These are phyloP conservation scores for Siniperca chuatsi DNA, from an alignment of 2,113 vertebrate genomes.

Conservation along the genomic window DNA sequence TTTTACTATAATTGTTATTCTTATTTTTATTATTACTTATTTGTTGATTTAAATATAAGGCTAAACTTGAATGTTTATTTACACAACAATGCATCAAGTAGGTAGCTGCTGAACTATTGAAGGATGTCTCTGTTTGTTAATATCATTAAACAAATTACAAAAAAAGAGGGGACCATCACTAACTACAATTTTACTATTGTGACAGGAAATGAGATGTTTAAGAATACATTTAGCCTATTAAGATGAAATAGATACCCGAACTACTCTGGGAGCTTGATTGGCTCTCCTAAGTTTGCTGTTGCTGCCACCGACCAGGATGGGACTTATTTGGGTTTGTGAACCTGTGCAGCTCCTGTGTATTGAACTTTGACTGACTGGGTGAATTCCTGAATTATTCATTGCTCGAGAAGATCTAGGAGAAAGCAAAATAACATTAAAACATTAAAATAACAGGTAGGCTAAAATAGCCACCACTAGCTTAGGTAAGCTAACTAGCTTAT, in stretches of 20 bases:
- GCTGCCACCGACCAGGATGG: neutral
- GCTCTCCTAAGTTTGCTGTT: neutral
- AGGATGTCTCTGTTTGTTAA: no score
- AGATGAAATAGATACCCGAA: neutral
- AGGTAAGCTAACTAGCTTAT: neutral
- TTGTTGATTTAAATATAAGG: neutral
- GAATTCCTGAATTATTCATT: conserved; percentile 7
- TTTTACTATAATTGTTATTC: no score
- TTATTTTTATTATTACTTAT: neutral
- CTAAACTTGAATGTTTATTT: no score
- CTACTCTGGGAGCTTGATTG: neutral
- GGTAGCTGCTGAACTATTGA: no score
- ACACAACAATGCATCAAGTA: no score
- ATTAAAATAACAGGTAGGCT: neutral
- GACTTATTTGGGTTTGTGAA: neutral
- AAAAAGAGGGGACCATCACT: no score
- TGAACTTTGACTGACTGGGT: neutral
- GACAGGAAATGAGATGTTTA: no score
- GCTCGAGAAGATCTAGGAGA: neutral
- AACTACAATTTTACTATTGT: no score
- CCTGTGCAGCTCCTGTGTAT: neutral
- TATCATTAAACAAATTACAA: no score
- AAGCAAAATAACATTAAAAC: neutral
- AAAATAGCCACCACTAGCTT: neutral
- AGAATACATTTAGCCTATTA: neutral